Base-by-base conservation (phyloP, 2,888 invertebrate genomes). In the Papilio protenor region DNA sequence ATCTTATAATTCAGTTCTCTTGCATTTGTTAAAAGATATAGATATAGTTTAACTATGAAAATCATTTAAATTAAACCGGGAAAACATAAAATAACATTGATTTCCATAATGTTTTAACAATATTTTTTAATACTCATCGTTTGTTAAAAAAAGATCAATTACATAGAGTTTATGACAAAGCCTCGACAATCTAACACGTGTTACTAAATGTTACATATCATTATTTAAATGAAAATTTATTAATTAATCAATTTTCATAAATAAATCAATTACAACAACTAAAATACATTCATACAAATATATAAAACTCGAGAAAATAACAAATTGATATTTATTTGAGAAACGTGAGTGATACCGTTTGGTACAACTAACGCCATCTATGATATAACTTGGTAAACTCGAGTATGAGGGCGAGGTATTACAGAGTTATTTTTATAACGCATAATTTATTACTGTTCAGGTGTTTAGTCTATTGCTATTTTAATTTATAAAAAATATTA, bases 361-460 rank as follows among this genome's bases (percentile, higher is more conserved):
- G 88, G 57, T 77, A 87, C 92, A 0, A 1, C 76, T 86, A 84
- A 77, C 89, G 91, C 92, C 93, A 93, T 92, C 93, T 93, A 83
- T 82, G 81, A 83, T 72, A 78, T 91, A 93, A 93, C 91, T 93
- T 93, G 92, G 90, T 79, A 83, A 84, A 85, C 83, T 49, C 21
- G 18, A 52, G 75, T 70, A 77, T 66, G 59, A 16, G 66, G 49
- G 79, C 85, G 83, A 85, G 85, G 85, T 85, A 85, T 75, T 69
- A 5, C 14, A 80, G 79, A 77, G 82, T 83, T 84, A 83, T 85
- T 84, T 84, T 82, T 82, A 82, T 82, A 82, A 75, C 81, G 75
- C 73, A 71, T 80, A 81, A 81, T 81, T 81, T 82, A 82, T 82
- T 82, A 80, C 80, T 81, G 79, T 81, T 82, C 82, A 84, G 81